Percentiles rank a stretch among this genome's conserved stretches.
Conservation (phyloP, 2,797 vertebrate species). For the Coluber constrictor region DNA sequence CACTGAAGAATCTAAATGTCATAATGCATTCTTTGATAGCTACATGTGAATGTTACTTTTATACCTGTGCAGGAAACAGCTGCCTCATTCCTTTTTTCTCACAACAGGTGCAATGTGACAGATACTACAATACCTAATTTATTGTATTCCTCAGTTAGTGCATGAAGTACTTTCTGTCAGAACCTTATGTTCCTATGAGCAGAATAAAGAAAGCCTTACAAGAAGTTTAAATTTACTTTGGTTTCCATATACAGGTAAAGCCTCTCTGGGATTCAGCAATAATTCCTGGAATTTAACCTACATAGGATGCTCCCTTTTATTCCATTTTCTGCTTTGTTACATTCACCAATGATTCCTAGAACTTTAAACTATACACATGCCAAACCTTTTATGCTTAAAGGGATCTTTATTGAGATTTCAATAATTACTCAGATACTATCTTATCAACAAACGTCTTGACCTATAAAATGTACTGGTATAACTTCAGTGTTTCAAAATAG, state of each 20-base stretch:
- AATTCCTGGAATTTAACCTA: slow-evolving; percentile 54
- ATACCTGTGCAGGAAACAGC: slow-evolving; percentile 38
- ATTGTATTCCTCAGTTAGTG: not conserved
- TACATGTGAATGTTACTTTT: slow-evolving; percentile 48
- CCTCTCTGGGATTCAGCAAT: slow-evolving; percentile 24
- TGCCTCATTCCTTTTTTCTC: not conserved
- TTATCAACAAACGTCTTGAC: slow-evolving; percentile 25
- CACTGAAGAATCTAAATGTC: slow-evolving; percentile 43
- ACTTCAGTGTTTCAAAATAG: slow-evolving; percentile 11
- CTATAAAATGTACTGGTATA: not conserved
- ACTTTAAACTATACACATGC: not conserved
- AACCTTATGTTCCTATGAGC: not conserved
- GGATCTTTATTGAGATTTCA: slow-evolving; percentile 26
- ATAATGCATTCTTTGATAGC: slow-evolving; percentile 32
- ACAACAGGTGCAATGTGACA: slow-evolving; percentile 4
- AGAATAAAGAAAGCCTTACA: slow-evolving; percentile 4
- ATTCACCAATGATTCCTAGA: slow-evolving; percentile 23
- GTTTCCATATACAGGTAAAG: slow-evolving; percentile 37
- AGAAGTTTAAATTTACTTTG: slow-evolving; percentile 31
- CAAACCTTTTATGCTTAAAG: slow-evolving; percentile 18
- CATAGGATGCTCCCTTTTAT: slow-evolving; percentile 16
- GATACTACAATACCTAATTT: slow-evolving; percentile 39
- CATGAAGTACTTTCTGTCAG: not conserved
- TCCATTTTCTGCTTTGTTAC: slow-evolving; percentile 40
- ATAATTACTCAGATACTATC: not conserved